phyloP scores from a whole-genome alignment of 2,113 vertebrate species.

The Pygoscelis antarcticus region DNA sequence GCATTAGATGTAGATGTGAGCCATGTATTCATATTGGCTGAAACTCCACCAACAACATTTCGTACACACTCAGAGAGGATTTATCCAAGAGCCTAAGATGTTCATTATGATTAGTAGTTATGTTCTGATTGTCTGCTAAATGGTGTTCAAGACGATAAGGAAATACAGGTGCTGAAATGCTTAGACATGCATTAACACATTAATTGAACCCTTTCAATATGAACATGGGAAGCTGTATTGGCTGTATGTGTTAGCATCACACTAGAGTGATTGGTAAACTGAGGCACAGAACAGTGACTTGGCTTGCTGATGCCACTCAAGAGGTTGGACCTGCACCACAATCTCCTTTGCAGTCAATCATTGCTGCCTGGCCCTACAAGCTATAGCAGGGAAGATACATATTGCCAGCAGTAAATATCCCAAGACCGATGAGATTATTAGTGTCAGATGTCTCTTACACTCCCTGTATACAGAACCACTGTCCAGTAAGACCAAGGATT shows the following conservation, averaged over 20 bases:
- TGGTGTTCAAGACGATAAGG: neutral
- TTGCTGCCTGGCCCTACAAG: neutral
- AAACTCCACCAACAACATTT: neutral
- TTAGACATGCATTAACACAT: neutral
- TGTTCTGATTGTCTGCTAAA: neutral
- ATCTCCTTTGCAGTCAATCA: neutral
- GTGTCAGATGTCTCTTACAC: neutral
- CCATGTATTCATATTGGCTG: neutral
- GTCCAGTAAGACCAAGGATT: constrained; percentile 15
- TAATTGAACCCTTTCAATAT: neutral
- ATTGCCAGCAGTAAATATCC: neutral
- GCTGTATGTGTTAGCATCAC: neutral
- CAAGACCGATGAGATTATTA: neutral
- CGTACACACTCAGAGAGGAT: neutral
- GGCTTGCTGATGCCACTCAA: neutral
- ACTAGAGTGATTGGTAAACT: neutral
- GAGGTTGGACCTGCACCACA: neutral
- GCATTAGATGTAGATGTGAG: neutral
- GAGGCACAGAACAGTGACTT: neutral
- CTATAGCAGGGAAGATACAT: neutral
- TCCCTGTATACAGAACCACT: neutral
- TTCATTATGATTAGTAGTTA: neutral
- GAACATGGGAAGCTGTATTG: neutral
- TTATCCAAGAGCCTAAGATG: neutral
- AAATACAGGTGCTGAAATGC: neutral